These are phyloP conservation scores for Hyaena hyaena DNA, from an alignment of 2,113 vertebrate species.

Conservation along the genomic window DNA sequence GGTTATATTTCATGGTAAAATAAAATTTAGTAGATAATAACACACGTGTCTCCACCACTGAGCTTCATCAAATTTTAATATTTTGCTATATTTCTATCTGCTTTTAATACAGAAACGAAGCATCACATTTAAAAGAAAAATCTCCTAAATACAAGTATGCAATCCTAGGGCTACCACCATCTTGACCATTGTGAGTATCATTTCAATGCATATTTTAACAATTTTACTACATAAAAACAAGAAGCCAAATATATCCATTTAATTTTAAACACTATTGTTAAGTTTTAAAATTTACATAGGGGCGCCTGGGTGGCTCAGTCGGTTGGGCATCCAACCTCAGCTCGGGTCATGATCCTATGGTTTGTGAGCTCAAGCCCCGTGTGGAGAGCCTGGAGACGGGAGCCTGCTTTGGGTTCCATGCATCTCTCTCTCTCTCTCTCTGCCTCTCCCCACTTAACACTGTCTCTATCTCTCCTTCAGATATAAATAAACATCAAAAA, in stretches of 20 bases:
- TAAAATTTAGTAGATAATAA: not conserved
- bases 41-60: not conserved
- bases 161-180: not conserved
- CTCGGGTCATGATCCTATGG: no score
- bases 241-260: not conserved
- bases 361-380: no score
- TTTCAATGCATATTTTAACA: not conserved
- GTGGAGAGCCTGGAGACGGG: no score
- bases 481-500: no score
- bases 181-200: not conserved
- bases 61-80: not conserved
- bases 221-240: not conserved
- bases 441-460: no score
- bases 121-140: not conserved
- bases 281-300: not conserved
- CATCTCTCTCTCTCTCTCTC: no score
- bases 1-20: not conserved
- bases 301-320: no score
- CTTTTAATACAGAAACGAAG: not conserved
- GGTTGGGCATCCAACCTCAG: no score
- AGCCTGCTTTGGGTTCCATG: no score
- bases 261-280: not conserved
- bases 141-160: not conserved
- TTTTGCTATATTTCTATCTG: not conserved
- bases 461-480: no score